These are phyloP conservation scores for Epizoanthus rinbou DNA, from an alignment of 92 coral and sea anemone species.

Conservation along the genomic window DNA sequence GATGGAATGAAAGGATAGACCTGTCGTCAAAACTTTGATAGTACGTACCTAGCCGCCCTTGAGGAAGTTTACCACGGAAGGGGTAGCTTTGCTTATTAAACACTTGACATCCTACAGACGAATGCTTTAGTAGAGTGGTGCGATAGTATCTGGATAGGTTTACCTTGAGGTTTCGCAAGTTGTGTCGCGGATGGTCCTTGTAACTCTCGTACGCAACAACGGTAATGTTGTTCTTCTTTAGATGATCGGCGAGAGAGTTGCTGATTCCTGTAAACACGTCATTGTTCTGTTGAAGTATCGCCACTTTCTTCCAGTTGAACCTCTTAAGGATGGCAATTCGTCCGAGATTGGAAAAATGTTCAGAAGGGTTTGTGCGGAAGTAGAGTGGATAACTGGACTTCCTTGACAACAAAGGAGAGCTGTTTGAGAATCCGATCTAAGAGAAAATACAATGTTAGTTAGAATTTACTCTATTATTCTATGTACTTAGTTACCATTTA, in stretches of 20 bases:
- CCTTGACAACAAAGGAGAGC: constrained; percentile 69
- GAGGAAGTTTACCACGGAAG: too few relatives aligned
- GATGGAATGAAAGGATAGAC: too few relatives aligned
- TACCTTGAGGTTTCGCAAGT: constrained; percentile 71
- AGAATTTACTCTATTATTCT: too few relatives aligned
- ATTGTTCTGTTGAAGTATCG: constrained; percentile 73
- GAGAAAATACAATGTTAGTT: background rate
- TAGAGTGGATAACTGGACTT: constrained; percentile 60
- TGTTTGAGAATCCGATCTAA: constrained; percentile 69
- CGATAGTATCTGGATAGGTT: background rate
- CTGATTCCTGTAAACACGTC: constrained; percentile 79
- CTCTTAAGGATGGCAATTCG: constrained; percentile 69
- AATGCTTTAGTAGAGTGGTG: too few relatives aligned
- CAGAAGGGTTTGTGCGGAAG: constrained; percentile 79
- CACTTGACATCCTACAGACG: too few relatives aligned
- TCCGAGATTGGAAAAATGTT: constrained; percentile 64
- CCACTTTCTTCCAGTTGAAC: constrained; percentile 74
- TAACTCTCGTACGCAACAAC: constrained; percentile 74
- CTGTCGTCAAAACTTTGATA: too few relatives aligned
- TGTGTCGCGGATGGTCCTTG: constrained; percentile 64
- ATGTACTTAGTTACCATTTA: too few relatives aligned
- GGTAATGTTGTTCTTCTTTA: constrained; percentile 52
- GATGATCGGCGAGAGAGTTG: constrained; percentile 65
- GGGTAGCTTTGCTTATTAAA: too few relatives aligned
- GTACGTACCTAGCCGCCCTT: too few relatives aligned